Conservation (phyloP, 2,113 vertebrate species). For the Calypte anna region DNA sequence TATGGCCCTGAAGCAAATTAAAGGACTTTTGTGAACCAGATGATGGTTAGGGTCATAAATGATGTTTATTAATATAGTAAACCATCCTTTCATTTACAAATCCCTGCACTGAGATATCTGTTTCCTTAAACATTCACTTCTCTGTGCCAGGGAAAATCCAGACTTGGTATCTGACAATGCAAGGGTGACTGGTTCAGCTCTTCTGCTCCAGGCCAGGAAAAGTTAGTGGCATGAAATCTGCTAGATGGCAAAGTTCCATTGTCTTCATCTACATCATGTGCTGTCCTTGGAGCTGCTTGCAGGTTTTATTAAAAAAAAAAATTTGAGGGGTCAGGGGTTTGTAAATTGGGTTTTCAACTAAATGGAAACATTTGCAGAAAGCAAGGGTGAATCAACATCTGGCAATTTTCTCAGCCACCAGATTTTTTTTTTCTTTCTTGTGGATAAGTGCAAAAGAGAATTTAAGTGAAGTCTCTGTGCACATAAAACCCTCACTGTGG, state of each 20-base stretch:
- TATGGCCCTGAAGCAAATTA: neutral
- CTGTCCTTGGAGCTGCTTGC: neutral
- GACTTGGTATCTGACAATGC: neutral
- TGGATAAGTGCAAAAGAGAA: conserved; percentile 3
- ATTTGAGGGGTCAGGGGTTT: neutral
- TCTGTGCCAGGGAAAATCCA: neutral
- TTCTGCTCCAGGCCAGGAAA: neutral
- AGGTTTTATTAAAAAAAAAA: neutral
- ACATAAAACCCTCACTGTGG: conserved; percentile 16
- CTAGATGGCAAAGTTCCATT: neutral
- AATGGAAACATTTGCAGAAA: conserved; percentile 22
- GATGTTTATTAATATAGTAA: neutral
- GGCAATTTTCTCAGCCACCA: neutral
- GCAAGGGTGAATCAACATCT: neutral
- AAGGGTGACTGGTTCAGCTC: rapidly evolving
- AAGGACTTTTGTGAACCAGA: neutral
- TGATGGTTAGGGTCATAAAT: neutral
- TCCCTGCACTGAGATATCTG: neutral
- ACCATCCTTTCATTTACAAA: neutral
- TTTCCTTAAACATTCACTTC: neutral
- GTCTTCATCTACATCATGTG: neutral
- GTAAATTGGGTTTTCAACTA: neutral
- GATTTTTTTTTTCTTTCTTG: neutral
- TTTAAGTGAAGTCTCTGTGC: neutral
- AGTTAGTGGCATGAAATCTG: neutral